Conservation (phyloP, 2,113 vertebrate species). For the Notarius quadriscutis region DNA sequence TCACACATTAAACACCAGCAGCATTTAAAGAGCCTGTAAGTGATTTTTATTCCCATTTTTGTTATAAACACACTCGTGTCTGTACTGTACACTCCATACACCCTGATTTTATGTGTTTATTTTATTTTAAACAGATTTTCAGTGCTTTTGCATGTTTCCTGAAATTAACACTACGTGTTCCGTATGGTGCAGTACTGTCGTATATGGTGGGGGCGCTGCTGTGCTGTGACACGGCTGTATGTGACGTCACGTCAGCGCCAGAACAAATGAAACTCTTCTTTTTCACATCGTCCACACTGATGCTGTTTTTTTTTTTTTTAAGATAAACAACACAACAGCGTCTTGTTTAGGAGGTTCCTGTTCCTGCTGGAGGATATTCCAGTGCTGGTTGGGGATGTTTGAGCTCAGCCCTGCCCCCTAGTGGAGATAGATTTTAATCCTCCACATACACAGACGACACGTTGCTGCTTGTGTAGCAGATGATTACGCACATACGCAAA, state of each 20-base stretch:
- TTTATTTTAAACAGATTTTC: too few species aligned
- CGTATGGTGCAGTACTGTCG: too few species aligned
- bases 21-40: background rate
- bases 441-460: background rate
- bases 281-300: background rate
- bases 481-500: background rate
- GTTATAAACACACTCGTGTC: too few species aligned
- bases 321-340: background rate
- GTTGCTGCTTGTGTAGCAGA: too few species aligned
- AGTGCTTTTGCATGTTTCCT: background rate
- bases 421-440: background rate
- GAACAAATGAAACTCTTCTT: too few species aligned
- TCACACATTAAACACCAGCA: background rate
- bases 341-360: too few species aligned
- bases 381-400: background rate
- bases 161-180: too few species aligned
- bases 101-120: too few species aligned
- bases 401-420: background rate
- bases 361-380: background rate
- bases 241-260: background rate
- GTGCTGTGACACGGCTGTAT: too few species aligned
- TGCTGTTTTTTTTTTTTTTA: background rate
- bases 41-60: background rate
- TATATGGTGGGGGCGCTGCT: too few species aligned
- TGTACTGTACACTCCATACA: too few species aligned